phyloP scores from a whole-genome alignment of 1,140 invertebrate genomes.

The Monomorium pharaonis region DNA sequence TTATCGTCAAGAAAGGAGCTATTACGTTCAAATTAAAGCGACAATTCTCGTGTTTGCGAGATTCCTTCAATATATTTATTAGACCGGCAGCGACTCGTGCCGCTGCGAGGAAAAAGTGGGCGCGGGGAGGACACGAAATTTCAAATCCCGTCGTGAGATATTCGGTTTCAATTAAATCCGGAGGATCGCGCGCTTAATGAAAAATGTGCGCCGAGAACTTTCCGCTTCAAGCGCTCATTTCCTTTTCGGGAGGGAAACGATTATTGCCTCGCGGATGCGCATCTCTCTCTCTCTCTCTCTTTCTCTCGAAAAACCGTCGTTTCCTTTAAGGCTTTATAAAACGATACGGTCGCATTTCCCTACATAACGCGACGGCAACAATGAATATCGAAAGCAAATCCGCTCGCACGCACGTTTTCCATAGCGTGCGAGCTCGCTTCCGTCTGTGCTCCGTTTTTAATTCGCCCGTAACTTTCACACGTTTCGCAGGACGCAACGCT shows the following conservation, averaged over 20 bases:
- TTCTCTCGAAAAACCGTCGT: conserved; percentile 29
- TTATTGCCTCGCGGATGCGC: conserved; percentile 36
- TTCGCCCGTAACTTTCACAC: conserved; percentile 48
- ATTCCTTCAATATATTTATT: background rate
- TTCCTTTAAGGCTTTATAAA: conserved; percentile 35
- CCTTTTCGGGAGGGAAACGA: conserved; percentile 15
- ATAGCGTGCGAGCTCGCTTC: conserved; percentile 3
- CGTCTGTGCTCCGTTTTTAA: conserved; percentile 35
- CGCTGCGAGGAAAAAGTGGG: background rate
- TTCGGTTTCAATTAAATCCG: conserved; percentile 59
- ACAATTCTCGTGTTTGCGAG: background rate
- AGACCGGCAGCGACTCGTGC: background rate
- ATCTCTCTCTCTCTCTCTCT: no score
- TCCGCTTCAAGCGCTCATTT: conserved; percentile 36
- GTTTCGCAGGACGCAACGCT: conserved; percentile 11
- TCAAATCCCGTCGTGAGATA: conserved; percentile 19
- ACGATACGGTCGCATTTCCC: background rate
- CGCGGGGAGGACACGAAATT: conserved; percentile 1
- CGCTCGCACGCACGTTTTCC: background rate
- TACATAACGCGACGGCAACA: background rate
- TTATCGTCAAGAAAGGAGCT: background rate
- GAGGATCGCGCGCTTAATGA: conserved; percentile 51
- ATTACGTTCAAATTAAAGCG: background rate
- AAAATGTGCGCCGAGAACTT: conserved; percentile 57
- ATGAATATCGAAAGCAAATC: conserved; percentile 32